Base-by-base conservation (phyloP, 2,113 vertebrate species). In the Elachura formosa region DNA sequence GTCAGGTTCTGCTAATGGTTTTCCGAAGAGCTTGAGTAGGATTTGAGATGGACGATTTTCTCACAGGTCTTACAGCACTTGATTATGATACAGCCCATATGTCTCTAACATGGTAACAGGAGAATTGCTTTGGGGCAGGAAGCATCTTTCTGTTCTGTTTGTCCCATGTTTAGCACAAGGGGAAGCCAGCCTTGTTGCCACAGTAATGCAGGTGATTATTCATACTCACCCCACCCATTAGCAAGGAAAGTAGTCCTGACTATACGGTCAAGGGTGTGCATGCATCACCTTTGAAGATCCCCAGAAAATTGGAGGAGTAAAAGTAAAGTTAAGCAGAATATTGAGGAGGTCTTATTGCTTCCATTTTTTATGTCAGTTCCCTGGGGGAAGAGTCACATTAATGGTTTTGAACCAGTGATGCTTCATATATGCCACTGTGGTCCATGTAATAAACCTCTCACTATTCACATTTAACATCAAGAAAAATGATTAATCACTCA, bases 41-140 rank as follows among this genome's bases (percentile, higher is more conserved):
- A 72, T 87, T 82, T 76, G 67, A 74, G 69, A 38, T 1, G 11
- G 72, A 72, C 71, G 75, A 83, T 63, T 94, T 94, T 88, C 76
- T 95, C 85, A 93, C 3, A 6, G 61, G 51, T 94, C 91, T 93
- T 94, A 63, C 6, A 81, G 43, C 0, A 0, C 26, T 78, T 84
- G 64, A 38, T 92, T 52, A 18, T 76, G 58, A 51, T 76, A 54
- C 26, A 79, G 66, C 62, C 58, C 8, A 25, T 45, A 20, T 56
- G 33, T 64, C 49, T 75, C 62, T 84, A 87, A 69, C 7, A 7
- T 1, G 14, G 83, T 90, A 85, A 67, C 2, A 3, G n/a, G n/a
- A 83, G 46, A 83, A 71, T 33, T 82, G 71, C 71, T 93, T 28
- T 89, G 78, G 82, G 83, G 78, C 59, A 87, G 78, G 67, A 91